Conservation (phyloP, 2,888 invertebrate genomes). For the Tridacna gigas region DNA sequence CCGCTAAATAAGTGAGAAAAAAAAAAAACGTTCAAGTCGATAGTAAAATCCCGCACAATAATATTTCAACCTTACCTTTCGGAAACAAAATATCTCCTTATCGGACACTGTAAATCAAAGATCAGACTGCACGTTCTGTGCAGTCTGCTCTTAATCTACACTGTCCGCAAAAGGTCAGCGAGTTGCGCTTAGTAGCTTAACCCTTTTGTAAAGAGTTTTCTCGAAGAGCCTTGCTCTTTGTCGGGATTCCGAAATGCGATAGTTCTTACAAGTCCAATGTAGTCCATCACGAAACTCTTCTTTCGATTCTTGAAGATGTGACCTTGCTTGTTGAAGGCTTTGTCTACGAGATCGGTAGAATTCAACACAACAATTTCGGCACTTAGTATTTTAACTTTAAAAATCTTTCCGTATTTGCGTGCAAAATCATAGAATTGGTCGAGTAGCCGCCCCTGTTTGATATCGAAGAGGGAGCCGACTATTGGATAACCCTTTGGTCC, state of each 20-base stretch:
- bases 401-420: background rate
- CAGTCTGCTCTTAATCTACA: no score
- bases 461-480: background rate
- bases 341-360: background rate
- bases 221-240: background rate
- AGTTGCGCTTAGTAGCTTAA: no score
- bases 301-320: background rate
- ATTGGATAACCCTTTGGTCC: background rate
- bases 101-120: no score
- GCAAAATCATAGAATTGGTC: background rate
- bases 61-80: no score
- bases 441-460: background rate
- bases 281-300: background rate
- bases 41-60: no score
- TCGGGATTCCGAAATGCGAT: background rate
- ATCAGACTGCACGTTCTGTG: no score
- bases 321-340: background rate
- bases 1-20: no score
- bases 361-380: background rate
- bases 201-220: background rate
- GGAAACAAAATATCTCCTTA: no score
- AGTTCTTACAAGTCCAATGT: background rate
- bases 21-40: no score
- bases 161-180: no score
- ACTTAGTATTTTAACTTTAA: background rate